Evolutionary conservation across 2,888 invertebrate genomes (phyloP), one percentile per base, ranked within the genome.

Genomic region (Meteorus colon): DNA sequence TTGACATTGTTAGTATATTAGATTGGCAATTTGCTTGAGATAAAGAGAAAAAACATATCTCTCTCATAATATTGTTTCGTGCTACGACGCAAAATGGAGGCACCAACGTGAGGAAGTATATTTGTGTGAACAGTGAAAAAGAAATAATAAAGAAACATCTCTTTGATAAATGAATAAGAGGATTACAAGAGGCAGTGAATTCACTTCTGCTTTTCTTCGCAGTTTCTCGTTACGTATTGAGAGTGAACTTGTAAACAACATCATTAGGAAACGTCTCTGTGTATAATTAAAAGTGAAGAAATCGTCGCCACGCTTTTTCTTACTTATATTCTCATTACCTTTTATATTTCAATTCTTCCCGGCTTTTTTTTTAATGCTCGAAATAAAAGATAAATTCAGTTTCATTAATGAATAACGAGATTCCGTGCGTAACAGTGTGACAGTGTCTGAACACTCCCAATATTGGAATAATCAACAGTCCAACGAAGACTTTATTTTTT

Each of bases 41-140:
- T 48, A 48, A 48, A n/a, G 48, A n/a, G 48, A n/a, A 48, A 48
- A 48, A 48, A 48, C n/a, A 48, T 48, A 48, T 48, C 48, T 48
- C n/a, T n/a, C n/a, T 48, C n/a, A n/a, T 48, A 48, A 48, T 48
- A n/a, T 48, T n/a, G 48, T n/a, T 48, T 48, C 48, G 16, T 48
- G 48, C n/a, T 48, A 5, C 48, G 48, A 48, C 48, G 48, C n/a
- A 48, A n/a, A 48, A n/a, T n/a, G 48, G 3, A n/a, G 16, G n/a
- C 16, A n/a, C 4, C 6, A n/a, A 48, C n/a, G 48, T n/a, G n/a
- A 48, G 48, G 48, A 48, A 48, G 48, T 48, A 48, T 48, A n/a
- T 48, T 48, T 48, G 48, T 48, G 16, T 48, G n/a, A 48, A 48
- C n/a, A 48, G 48, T 48, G n/a, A 48, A 48, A 48, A 48, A 48